A percentile compares a stretch with the other conserved stretches of the same genome.
Conservation (phyloP, 2,888 invertebrate species). For the Acrobeloides nanus region DNA sequence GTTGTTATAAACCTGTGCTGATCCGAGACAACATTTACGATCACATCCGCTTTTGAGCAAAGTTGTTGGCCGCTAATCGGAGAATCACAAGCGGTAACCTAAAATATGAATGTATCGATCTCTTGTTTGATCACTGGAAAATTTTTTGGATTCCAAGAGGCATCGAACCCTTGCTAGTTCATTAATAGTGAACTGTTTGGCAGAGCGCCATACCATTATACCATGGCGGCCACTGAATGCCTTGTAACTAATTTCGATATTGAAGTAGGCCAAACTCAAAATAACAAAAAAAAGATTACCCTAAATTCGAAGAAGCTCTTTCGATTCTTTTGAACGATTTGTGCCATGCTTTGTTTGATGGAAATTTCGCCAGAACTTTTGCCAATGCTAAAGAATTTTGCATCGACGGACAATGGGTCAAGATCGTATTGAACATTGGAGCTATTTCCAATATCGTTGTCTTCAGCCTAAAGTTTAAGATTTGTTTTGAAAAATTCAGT, state of each 20-base stretch:
- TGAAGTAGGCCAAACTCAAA: too few relatives aligned
- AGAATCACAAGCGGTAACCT: conserved; percentile 11
- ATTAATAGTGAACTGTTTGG: too few relatives aligned
- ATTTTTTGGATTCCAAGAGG: too few relatives aligned
- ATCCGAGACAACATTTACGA: conserved; percentile 40
- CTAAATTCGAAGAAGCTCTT: conserved; percentile 37
- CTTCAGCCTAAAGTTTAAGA: conserved; percentile 74
- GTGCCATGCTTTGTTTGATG: conserved; percentile 40
- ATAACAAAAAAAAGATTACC: conserved; percentile 16
- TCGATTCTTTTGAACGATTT: conserved; percentile 31
- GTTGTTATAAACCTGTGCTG: conserved; percentile 44
- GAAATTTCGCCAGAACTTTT: conserved; percentile 37
- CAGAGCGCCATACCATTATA: too few relatives aligned
- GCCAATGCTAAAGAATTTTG: conserved; percentile 46
- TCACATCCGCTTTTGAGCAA: conserved; percentile 41
- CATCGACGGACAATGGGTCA: conserved; percentile 39
- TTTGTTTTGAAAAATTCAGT: too few relatives aligned
- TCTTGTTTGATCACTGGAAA: neutral
- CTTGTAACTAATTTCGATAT: too few relatives aligned
- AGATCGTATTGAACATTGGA: conserved; percentile 74
- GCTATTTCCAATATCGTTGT: conserved; percentile 75
- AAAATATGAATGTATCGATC: neutral
- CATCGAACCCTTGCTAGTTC: too few relatives aligned
- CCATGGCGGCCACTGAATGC: too few relatives aligned
- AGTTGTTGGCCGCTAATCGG: conserved; percentile 31